Base-by-base conservation (phyloP, 2,888 invertebrate genomes). In the Lathronympha strigana region DNA sequence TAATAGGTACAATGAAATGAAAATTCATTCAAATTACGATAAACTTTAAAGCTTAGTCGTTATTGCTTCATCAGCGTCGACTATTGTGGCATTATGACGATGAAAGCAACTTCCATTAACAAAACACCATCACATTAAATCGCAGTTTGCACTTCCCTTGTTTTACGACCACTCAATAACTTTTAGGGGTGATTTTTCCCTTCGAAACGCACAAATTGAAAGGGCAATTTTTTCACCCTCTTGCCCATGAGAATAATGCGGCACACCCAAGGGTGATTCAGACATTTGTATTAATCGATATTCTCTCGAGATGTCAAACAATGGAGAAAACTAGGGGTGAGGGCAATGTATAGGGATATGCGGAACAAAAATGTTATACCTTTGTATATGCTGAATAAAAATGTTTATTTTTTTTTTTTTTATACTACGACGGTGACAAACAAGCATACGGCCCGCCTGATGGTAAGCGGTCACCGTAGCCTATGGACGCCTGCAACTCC, bases 161-260 rank as follows among this genome's bases (percentile, higher is more conserved):
- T 64, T 64, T 58, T 64, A 64, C 21, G 58, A 66, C 23, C 60
- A 54, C 60, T 66, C 61, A 38, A 31, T 61, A 54, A 60, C 47
- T 66, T 66, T 66, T 53, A 61, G 45, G 40, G 66, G 64, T 15
- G 58, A 45, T 66, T 51, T 51, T 53, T 47, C 53, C 51, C 38
- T 38, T 31, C 49, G 25, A 53, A 47, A 40, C 11, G 31, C 49
- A 61, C 33, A 40, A 66, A 66, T 66, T 61, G 66, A 61, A 66
- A 61, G 47, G 66, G 66, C 58, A 31, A 47, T 61, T 64, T 50
- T 64, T 64, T 61, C 45, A 38, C 66, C 66, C 64, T 38, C 43
- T 45, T 38, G 21, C 53, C 17, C 55, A 40, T 38, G 54, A 57
- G 49, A 57, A 36, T 38, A 43, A 38, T 51, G 38, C 36, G 36